A percentile compares a stretch with the other conserved stretches of the same genome.
Conservation (phyloP, 2,113 vertebrate species). For the Hiodon tergisus region DNA sequence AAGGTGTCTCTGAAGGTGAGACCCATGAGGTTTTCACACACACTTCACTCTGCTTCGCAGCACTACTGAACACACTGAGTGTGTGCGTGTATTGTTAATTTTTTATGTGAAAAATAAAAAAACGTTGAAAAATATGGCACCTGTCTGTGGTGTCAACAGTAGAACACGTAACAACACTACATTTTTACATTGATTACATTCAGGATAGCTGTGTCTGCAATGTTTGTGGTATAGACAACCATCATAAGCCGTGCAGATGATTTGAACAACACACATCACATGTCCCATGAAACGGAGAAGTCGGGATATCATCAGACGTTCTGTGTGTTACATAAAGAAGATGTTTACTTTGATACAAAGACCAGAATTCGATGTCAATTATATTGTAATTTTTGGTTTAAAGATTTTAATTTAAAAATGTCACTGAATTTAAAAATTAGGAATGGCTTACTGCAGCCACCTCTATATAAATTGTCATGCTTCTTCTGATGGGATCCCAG, state of each 20-base stretch:
- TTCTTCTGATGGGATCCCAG: conserved; percentile 28
- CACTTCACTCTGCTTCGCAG: background rate
- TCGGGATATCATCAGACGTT: conserved; percentile 25
- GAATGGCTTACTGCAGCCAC: conserved; percentile 20
- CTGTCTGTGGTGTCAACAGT: too few species aligned
- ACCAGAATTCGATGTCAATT: too few species aligned
- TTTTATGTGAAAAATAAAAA: too few species aligned
- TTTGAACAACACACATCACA: conserved; percentile 35
- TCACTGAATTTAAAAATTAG: too few species aligned
- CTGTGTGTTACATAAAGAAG: conserved; percentile 38
- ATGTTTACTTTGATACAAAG: conserved; percentile 44
- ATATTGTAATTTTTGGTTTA: too few species aligned
- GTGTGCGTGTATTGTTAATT: too few species aligned
- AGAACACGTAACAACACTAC: too few species aligned
- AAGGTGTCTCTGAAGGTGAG: background rate
- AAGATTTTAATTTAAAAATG: too few species aligned
- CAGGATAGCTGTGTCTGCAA: conserved; percentile 20
- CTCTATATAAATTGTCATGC: conserved; percentile 18
- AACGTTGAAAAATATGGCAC: too few species aligned
- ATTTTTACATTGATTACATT: conserved; percentile 11
- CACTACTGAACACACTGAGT: background rate
- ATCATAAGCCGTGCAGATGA: conserved; percentile 38
- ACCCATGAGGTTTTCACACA: background rate
- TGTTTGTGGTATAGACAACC: conserved; percentile 25
- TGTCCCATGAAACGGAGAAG: conserved; percentile 32